Percentiles rank a stretch among this genome's conserved stretches.
phyloP scores from a whole-genome alignment of 2,888 invertebrate genomes.

The Mactromeris polynyma region DNA sequence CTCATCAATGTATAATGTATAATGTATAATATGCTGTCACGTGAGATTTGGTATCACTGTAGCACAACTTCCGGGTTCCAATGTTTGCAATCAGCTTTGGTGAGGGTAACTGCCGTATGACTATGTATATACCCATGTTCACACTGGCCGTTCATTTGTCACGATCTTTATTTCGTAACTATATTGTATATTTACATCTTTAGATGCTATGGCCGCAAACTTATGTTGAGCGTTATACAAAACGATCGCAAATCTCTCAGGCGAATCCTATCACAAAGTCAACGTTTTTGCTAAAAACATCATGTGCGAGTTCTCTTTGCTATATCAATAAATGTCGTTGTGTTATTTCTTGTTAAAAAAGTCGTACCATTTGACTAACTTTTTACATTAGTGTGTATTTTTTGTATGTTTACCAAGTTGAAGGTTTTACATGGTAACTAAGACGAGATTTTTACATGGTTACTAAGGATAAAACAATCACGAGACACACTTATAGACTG shows the following conservation, averaged over 20 bases:
- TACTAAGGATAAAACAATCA: no score
- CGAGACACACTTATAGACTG: no score
- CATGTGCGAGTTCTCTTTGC: no score
- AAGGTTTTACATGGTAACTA: no score
- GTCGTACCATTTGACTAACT: no score
- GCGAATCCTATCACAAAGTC: background rate
- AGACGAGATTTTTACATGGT: no score
- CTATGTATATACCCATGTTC: no score
- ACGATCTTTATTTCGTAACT: background rate
- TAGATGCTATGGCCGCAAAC: background rate
- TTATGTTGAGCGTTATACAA: background rate
- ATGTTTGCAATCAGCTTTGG: background rate
- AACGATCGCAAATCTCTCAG: background rate
- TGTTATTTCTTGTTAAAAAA: no score
- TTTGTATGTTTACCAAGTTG: no score
- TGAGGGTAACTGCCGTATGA: background rate
- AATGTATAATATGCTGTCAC: background rate
- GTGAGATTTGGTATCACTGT: background rate
- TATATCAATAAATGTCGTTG: no score
- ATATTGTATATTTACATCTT: background rate
- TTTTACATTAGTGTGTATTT: no score
- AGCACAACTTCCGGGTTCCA: conserved; percentile 2
- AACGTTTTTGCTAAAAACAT: background rate
- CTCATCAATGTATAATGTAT: no score
- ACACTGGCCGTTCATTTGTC: background rate